Evolutionary conservation across 1,140 invertebrate species (phyloP).

Genomic region (Oedothorax gibbosus): DNA sequence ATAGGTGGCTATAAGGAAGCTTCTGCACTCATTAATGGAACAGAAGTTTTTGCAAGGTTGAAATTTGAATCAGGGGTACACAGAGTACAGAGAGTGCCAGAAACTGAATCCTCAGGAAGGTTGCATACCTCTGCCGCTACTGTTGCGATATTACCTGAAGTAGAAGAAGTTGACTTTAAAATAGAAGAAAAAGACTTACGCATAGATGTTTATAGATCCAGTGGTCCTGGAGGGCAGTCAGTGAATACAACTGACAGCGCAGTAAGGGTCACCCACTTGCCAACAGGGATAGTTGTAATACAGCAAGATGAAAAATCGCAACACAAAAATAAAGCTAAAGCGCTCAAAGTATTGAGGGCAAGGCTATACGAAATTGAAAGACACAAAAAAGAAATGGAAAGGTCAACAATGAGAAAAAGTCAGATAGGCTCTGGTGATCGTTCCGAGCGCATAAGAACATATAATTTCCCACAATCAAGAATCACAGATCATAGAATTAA

Average conservation of each 20-base stretch:
- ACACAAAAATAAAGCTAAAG: slow-evolving; percentile 24
- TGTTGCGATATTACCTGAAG: slow-evolving; percentile 87
- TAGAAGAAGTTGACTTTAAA: slow-evolving; percentile 74
- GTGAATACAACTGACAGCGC: slow-evolving; percentile 72
- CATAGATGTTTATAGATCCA: slow-evolving; percentile 69
- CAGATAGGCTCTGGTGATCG: too few relatives aligned
- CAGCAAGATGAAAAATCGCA: slow-evolving; percentile 16
- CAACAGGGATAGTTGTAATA: slow-evolving; percentile 59
- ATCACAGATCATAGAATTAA: too few relatives aligned
- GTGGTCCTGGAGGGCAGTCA: slow-evolving; percentile 72
- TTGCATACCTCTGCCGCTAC: slow-evolving; percentile 95
- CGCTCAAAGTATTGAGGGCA: neutral
- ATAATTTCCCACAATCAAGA: too few relatives aligned
- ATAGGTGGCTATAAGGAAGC: neutral
- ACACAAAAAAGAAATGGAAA: too few relatives aligned
- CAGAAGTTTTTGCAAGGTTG: neutral
- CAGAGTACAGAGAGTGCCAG: slow-evolving; percentile 92
- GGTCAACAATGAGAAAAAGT: too few relatives aligned
- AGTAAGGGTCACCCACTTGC: slow-evolving; percentile 69
- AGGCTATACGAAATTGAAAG: neutral
- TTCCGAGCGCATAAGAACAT: too few relatives aligned
- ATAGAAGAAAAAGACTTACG: slow-evolving; percentile 62
- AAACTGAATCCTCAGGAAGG: slow-evolving; percentile 88
- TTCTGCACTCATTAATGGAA: neutral
- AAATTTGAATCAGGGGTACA: slow-evolving; percentile 92